Evolutionary conservation across 2,888 invertebrate genomes (phyloP).

Genomic region (Pheosia gnoma): DNA sequence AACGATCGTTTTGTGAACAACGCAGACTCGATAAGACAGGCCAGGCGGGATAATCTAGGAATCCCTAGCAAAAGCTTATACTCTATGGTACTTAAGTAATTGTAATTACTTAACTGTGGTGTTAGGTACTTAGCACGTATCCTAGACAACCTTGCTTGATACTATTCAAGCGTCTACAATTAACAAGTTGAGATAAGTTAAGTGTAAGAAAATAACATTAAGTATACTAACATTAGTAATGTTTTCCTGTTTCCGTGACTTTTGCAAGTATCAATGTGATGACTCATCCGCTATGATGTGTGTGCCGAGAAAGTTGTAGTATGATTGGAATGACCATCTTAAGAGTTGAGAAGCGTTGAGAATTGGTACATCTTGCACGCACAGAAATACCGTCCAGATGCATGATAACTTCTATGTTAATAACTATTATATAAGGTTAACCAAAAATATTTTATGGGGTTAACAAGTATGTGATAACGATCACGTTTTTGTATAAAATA

Average conservation of each 20-base stretch:
- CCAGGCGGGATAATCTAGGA: no score
- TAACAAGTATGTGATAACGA: no score
- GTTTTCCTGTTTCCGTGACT: constrained; percentile 26
- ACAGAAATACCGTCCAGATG: no score
- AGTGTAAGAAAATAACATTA: constrained; percentile 27
- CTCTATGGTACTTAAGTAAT: no score
- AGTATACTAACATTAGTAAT: constrained; percentile 15
- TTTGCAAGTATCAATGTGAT: constrained; percentile 16
- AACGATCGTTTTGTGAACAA: no score
- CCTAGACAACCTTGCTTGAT: background rate
- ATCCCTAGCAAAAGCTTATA: no score
- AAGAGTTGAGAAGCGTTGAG: background rate
- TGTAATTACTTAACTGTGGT: no score
- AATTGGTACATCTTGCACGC: background rate
- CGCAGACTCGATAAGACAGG: no score
- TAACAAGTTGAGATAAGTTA: constrained; percentile 14
- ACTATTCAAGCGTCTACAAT: background rate
- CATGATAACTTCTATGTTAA: no score
- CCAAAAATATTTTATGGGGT: no score
- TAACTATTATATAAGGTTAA: no score
- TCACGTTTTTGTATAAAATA: no score
- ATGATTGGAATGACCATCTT: constrained; percentile 14
- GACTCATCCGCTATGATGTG: constrained; percentile 20
- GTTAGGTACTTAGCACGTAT: background rate
- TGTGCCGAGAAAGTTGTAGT: constrained; percentile 24